Evolutionary conservation across 2,113 vertebrate species (phyloP).

Genomic region (Tragulus kanchil): DNA sequence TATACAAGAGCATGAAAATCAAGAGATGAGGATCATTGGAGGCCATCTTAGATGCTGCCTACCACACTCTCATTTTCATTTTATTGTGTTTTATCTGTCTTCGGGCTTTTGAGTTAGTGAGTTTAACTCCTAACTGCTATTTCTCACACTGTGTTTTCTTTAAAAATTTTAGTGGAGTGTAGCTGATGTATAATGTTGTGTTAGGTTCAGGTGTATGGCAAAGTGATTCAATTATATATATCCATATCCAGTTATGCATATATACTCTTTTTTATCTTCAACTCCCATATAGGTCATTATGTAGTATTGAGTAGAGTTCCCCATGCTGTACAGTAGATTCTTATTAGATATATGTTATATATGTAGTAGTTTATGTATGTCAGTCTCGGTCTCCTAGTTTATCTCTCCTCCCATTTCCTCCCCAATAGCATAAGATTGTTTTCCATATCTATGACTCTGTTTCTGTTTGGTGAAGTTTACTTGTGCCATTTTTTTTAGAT

Average conservation of each 20-base stretch:
- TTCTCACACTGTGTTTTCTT: background rate
- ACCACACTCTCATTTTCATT: background rate
- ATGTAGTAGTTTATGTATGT: background rate
- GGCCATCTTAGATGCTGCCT: background rate
- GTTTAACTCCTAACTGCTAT: background rate
- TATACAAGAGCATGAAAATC: background rate
- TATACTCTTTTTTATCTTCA: background rate
- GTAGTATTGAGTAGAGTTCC: background rate
- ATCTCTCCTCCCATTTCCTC: background rate
- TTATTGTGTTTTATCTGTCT: background rate
- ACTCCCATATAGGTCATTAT: background rate
- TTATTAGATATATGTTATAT: background rate
- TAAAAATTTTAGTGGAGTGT: background rate
- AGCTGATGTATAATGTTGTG: background rate
- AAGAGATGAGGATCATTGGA: background rate
- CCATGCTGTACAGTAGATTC: background rate
- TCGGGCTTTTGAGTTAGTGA: background rate
- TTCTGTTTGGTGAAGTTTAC: background rate
- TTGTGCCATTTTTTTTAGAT: background rate
- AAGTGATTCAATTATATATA: background rate
- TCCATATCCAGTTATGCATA: background rate
- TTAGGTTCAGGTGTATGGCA: background rate
- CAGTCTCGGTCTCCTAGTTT: background rate
- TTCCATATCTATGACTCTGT: background rate
- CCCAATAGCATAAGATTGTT: background rate